Evolutionary conservation across 2,113 vertebrate genomes (phyloP).

Genomic region (Tachuris rubrigastra): DNA sequence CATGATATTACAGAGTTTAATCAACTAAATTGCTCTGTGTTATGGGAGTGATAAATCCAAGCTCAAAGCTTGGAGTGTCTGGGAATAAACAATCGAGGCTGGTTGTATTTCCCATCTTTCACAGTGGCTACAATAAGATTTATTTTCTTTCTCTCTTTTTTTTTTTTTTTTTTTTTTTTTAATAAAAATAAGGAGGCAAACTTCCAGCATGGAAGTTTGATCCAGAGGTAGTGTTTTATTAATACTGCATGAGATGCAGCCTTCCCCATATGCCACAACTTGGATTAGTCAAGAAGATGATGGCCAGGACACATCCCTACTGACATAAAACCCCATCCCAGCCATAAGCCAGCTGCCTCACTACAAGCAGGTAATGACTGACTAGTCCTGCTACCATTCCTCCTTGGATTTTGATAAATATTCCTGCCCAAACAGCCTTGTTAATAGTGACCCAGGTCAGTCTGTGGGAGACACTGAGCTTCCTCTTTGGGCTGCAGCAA

Average conservation of each 20-base stretch:
- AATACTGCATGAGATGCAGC: neutral
- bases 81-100: neutral
- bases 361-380: neutral
- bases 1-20: neutral
- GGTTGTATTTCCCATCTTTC: neutral
- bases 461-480: neutral
- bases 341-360: neutral
- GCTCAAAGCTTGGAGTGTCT: neutral
- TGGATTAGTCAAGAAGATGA: neutral
- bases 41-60: neutral
- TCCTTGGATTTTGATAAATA: neutral
- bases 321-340: neutral
- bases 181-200: neutral
- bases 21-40: neutral
- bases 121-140: neutral
- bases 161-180: too few relatives aligned
- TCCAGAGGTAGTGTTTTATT: neutral
- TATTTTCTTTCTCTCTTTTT: neutral
- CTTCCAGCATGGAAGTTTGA: neutral
- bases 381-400: neutral
- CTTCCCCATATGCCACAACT: neutral
- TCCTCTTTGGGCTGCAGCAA: neutral
- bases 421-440: neutral
- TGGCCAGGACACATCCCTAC: neutral
- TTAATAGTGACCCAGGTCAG: neutral